Conservation (phyloP, 2,797 vertebrate genomes). For the Microchirus variegatus region DNA sequence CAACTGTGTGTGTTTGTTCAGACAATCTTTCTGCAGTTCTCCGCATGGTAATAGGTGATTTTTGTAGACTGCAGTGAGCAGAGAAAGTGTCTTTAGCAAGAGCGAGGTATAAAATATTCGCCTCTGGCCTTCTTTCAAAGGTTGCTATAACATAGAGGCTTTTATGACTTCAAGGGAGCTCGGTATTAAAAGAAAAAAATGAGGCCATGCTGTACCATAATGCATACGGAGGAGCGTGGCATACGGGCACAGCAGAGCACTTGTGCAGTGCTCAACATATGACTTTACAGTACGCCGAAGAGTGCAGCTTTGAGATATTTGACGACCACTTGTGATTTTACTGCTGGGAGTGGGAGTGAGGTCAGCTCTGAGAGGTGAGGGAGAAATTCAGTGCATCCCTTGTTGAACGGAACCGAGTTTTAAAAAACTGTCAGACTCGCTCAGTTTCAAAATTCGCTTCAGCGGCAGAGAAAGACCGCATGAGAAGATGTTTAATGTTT, state of each 20-base stretch:
- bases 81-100: slow-evolving; percentile 31
- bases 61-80: slow-evolving; percentile 20
- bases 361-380: slow-evolving; percentile 33
- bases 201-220: slow-evolving; percentile 24
- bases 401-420: slow-evolving; percentile 25
- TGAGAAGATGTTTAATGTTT: background rate
- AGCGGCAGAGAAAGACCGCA: background rate
- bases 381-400: slow-evolving; percentile 22
- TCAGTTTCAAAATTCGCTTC: slow-evolving; percentile 4
- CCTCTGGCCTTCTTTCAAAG: slow-evolving; percentile 38
- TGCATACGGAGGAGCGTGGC: slow-evolving; percentile 29
- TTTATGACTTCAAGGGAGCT: slow-evolving; percentile 21
- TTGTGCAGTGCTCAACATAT: slow-evolving; percentile 25
- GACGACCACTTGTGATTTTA: slow-evolving; percentile 58
- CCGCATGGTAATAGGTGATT: background rate
- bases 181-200: slow-evolving; percentile 11
- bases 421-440: slow-evolving; percentile 1
- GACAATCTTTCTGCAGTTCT: slow-evolving; percentile 2
- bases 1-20: background rate
- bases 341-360: slow-evolving; percentile 45
- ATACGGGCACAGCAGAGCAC: slow-evolving; percentile 21
- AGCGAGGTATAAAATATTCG: slow-evolving; percentile 33
- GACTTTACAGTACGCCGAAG: slow-evolving; percentile 20
- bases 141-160: slow-evolving; percentile 30
- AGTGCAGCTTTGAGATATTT: slow-evolving; percentile 47